Base-by-base conservation (phyloP, 1,140 invertebrate genomes). In the Phthorimaea operculella region DNA sequence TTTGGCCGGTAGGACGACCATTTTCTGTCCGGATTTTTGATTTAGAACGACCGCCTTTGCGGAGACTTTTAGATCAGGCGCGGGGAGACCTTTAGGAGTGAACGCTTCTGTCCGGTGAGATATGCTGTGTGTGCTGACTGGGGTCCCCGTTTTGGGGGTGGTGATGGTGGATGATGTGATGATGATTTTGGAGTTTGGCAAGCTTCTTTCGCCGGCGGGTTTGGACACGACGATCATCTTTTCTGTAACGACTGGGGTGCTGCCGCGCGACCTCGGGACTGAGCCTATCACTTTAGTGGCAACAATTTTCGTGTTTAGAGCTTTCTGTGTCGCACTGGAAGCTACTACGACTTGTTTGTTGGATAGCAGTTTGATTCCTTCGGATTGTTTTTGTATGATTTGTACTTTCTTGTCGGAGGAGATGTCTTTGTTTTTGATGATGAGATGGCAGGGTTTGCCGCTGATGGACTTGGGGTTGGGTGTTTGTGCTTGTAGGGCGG, bases 141-240 rank as follows among this genome's bases (percentile, higher is more conserved):
- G 63, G 14, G 59, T 48, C n/a, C 55, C 52, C 6, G 80, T 75
- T 64, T 73, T 86, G 33, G 39, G 61, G 1, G 73, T 62, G n/a
- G 76, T 79, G 47, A 49, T 56, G 14, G 57, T 72, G 0, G 76
- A 68, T 0, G 83, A 84, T 4, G 80, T 77, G 4, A 83, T 76
- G 28, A 85, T 64, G 50, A 85, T 74, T 71, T 84, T 87, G 6
- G 79, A 72, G 21, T 70, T 72, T 12, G 78, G 21, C 18, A 64
- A 48, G 36, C 68, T 69, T 68, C 76, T 81, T 42, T 81, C 76
- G 1, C 68, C 57, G 18, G 73, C 59, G 0, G 77, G 65, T 68
- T 86, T 86, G 0, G 85, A 85, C 14, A 87, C 82, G 7, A 87
- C 78, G 12, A 87, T 79, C 74, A 87, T 81, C 69, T 86, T 86